Percentiles rank a stretch among this genome's conserved stretches.
Evolutionary conservation across 2,888 invertebrate genomes (phyloP).

Genomic region (Ethmia dodecea): DNA sequence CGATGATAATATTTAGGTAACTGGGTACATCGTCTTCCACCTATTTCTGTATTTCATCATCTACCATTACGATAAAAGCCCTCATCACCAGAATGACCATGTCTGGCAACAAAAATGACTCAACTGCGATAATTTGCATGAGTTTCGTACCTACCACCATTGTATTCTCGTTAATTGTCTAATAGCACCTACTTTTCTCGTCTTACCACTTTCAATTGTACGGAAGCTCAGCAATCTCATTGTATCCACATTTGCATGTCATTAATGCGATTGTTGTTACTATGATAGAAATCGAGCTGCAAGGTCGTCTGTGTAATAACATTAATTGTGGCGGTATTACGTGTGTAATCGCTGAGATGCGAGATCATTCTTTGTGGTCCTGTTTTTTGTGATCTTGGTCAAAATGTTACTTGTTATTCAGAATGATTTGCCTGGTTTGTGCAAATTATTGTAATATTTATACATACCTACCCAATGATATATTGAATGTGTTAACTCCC

Average conservation of each 20-base stretch:
- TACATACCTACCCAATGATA: too few species aligned
- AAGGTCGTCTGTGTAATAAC: constrained; percentile 51
- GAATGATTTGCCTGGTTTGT: too few species aligned
- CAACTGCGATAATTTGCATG: neutral
- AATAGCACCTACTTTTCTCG: constrained; percentile 49
- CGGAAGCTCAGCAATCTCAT: constrained; percentile 51
- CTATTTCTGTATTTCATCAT: constrained; percentile 5
- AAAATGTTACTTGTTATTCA: constrained; percentile 6
- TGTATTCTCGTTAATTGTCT: constrained; percentile 48
- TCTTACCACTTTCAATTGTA: constrained; percentile 61
- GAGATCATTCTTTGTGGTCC: constrained; percentile 25
- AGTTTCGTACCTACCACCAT: constrained; percentile 32
- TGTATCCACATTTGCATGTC: constrained; percentile 59
- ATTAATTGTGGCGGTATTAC: constrained; percentile 51
- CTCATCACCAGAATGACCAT: too few species aligned
- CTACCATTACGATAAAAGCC: constrained; percentile 14
- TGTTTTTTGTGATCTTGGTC: constrained; percentile 11
- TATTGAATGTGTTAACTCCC: too few species aligned
- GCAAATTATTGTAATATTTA: too few species aligned
- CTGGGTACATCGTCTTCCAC: neutral
- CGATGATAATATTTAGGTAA: too few species aligned
- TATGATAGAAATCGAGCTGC: constrained; percentile 60
- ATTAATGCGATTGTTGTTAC: constrained; percentile 51
- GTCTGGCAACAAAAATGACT: too few species aligned
- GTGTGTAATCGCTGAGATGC: constrained; percentile 29